Evolutionary conservation across 1,140 invertebrate genomes (phyloP).

Genomic region (Leptestheria dahalacensis): DNA sequence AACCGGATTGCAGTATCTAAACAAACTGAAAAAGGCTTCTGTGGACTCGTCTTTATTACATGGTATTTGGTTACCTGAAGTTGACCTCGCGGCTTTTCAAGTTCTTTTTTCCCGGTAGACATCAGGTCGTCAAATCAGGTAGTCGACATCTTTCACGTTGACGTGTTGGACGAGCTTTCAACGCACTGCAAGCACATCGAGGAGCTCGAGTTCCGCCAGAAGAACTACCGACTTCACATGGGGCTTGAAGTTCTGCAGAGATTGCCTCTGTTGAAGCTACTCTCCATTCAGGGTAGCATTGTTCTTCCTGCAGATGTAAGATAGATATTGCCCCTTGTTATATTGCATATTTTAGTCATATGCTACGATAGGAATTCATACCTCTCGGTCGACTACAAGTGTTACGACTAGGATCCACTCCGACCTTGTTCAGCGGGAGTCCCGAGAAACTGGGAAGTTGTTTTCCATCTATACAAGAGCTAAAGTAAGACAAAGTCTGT

Average conservation of each 20-base stretch:
- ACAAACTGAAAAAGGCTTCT: neutral
- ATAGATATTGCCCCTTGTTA: neutral
- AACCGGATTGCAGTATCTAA: neutral
- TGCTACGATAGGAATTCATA: neutral
- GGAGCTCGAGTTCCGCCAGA: neutral
- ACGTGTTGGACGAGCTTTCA: neutral
- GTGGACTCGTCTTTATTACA: neutral
- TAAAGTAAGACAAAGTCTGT: neutral
- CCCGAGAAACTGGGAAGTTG: neutral
- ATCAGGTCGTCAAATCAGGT: neutral
- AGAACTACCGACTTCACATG: neutral
- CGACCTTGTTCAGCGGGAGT: neutral
- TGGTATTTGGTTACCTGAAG: neutral
- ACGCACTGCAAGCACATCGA: neutral
- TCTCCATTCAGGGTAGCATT: neutral
- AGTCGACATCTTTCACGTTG: neutral
- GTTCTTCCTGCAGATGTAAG: neutral
- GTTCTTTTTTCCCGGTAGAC: neutral
- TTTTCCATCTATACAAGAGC: neutral
- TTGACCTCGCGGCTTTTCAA: neutral
- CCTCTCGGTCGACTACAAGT: neutral
- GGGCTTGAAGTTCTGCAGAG: neutral
- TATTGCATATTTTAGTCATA: neutral
- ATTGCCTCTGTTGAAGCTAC: neutral
- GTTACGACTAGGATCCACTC: neutral